Base-by-base conservation (phyloP, 2,888 invertebrate species). In the Ypsolopha scabrella region DNA sequence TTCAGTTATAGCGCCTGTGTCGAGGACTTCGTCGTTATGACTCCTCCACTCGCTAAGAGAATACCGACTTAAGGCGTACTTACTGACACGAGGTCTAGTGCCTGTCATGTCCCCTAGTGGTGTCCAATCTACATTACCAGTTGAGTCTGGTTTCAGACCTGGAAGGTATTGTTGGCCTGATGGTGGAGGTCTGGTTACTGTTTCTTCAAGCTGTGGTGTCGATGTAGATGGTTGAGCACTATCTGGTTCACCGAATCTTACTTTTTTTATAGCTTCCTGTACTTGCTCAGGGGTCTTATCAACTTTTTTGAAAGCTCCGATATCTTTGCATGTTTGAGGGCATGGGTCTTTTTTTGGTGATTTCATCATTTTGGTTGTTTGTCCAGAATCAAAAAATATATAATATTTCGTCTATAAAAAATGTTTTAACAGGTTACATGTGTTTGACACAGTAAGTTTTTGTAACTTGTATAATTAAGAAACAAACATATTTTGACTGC, bases 61-160 rank as follows among this genome's bases (percentile, higher is more conserved):
- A 66, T 89, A 93, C 60, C 92, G 85, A 9, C 93, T 91, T 46
- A 93, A 82, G 0, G 93, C 92, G 66, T 93, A 94, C 62, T 91
- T 92, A 74, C 92, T 92, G 8, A 92, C 93, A 0, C 88, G 87
- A 0, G 94, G 94, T 56, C 93, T 85, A 0, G 93, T 90, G 3
- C 94, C 93, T 0, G 93, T 93, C 63, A 93, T 80, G 0, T 87
- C 89, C 0, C 88, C 89, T 52, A 91, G 76, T 0, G 93, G 91
- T 38, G 91, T 90, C 91, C 92, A 93, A 68, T 92, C 92, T 0
- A 92, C 89, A 58, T 90, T 89, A 1, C 93, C 93, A 1, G 93
- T 91, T 3, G 90, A 90, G 81, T 92, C 93, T 7, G 93, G 92
- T 57, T 68, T 79, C 14, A 85, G 59, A 41, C 67, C 65, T 0